Conservation (phyloP, 2,113 vertebrate species). For the Propithecus coquereli region DNA sequence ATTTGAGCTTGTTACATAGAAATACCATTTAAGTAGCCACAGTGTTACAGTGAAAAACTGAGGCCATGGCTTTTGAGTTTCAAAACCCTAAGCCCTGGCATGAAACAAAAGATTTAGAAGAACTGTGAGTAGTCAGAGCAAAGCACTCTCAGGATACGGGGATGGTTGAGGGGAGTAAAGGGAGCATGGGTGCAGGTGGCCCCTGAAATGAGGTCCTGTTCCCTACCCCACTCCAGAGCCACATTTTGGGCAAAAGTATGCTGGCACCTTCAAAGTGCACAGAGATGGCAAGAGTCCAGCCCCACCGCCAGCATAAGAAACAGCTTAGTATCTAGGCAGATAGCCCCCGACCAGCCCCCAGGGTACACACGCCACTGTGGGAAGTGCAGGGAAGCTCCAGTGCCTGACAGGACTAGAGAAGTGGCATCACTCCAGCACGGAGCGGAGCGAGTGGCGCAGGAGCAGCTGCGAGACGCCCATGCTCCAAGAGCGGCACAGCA, state of each 20-base stretch:
- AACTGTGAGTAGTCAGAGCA: background rate
- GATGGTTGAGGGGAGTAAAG: no score
- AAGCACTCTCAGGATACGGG: background rate
- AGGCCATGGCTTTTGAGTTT: background rate
- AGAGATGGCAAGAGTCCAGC: background rate
- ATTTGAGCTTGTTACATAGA: background rate
- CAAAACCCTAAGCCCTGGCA: background rate
- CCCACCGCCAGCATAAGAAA: background rate
- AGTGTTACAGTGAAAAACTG: background rate
- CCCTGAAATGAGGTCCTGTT: background rate
- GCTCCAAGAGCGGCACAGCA: background rate
- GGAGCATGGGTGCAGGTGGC: background rate
- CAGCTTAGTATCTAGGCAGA: background rate
- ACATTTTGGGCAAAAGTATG: background rate
- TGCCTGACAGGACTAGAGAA: background rate
- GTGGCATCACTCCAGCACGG: background rate
- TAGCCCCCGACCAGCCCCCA: background rate
- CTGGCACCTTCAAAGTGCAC: background rate
- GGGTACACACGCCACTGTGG: background rate
- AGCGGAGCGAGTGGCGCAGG: no score
- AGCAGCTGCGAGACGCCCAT: background rate
- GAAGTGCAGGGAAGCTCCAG: background rate
- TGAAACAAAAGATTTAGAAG: background rate
- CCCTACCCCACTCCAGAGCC: background rate
- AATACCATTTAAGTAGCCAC: background rate